Percentiles rank a stretch among this genome's conserved stretches.
phyloP scores from a whole-genome alignment of 2,888 invertebrate species.

The Pollenia griseotomentosa region DNA sequence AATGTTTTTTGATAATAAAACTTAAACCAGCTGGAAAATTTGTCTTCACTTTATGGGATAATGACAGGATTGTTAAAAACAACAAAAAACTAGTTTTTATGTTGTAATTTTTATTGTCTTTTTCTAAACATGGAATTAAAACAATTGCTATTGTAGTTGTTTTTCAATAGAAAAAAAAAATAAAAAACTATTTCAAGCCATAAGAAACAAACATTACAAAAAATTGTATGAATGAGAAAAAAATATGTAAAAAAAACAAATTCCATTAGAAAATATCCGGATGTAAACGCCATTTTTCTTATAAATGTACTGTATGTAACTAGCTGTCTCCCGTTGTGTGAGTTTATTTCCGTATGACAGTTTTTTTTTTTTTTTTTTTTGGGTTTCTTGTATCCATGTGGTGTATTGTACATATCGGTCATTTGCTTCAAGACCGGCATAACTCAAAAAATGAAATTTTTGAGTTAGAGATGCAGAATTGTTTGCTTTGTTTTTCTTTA shows the following conservation, averaged over 20 bases:
- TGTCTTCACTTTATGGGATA: conserved; percentile 31
- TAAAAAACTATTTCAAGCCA: neutral
- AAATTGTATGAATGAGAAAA: neutral
- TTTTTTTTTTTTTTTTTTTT: conserved; percentile 5
- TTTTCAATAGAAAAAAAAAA: neutral
- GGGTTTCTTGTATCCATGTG: neutral
- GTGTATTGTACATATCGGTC: too few relatives aligned
- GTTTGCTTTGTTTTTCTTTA: too few relatives aligned
- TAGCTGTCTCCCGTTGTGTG: neutral
- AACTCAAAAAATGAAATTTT: too few relatives aligned
- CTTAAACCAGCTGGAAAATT: conserved; percentile 14
- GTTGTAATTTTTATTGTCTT: neutral
- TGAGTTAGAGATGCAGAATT: too few relatives aligned
- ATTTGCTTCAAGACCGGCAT: too few relatives aligned
- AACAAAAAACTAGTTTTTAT: conserved; percentile 25
- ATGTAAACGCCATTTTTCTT: conserved; percentile 54
- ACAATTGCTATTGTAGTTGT: conserved; percentile 3
- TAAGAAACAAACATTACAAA: neutral
- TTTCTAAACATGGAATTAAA: conserved; percentile 41
- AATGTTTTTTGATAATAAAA: neutral
- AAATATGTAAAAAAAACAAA: neutral
- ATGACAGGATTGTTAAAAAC: conserved; percentile 17
- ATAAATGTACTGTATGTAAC: neutral
- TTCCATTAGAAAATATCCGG: conserved; percentile 52
- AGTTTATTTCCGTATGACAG: conserved; percentile 37